phyloP scores from a whole-genome alignment of 2,888 invertebrate genomes.

The Blomia tropicalis region DNA sequence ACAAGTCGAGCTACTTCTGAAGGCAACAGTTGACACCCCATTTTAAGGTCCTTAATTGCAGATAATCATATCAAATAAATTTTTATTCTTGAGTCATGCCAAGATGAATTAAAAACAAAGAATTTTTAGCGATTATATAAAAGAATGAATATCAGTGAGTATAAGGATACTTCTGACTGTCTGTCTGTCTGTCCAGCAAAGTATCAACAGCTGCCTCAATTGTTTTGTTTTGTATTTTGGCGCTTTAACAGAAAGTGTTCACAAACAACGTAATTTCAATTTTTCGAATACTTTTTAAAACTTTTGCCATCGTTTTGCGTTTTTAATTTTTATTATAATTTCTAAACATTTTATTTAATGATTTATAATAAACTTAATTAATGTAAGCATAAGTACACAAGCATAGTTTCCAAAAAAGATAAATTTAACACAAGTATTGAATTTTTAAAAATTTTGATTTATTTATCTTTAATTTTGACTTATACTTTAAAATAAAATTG shows the following conservation, averaged over 20 bases:
- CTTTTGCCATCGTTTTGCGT: no score
- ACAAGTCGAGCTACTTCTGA: slow-evolving; percentile 7
- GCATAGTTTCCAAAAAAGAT: background rate
- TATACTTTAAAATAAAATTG: background rate
- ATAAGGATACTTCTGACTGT: no score
- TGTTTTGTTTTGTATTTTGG: background rate
- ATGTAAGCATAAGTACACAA: background rate
- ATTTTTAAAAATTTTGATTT: background rate
- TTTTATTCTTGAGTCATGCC: background rate
- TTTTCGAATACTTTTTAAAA: no score
- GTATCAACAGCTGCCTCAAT: background rate
- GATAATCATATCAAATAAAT: background rate
- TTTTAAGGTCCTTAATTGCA: background rate
- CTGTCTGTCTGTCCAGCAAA: no score
- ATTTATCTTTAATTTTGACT: no score
- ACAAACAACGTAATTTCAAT: no score
- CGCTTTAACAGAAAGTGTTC: background rate
- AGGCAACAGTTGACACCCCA: background rate
- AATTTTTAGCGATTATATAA: background rate
- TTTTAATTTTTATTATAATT: background rate
- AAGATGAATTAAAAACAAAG: background rate
- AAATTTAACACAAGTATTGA: background rate
- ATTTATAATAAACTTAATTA: background rate
- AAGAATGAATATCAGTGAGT: background rate
- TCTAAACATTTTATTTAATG: background rate